Base-by-base conservation (phyloP, 2,113 vertebrate genomes). In the Eclectus roratus region DNA sequence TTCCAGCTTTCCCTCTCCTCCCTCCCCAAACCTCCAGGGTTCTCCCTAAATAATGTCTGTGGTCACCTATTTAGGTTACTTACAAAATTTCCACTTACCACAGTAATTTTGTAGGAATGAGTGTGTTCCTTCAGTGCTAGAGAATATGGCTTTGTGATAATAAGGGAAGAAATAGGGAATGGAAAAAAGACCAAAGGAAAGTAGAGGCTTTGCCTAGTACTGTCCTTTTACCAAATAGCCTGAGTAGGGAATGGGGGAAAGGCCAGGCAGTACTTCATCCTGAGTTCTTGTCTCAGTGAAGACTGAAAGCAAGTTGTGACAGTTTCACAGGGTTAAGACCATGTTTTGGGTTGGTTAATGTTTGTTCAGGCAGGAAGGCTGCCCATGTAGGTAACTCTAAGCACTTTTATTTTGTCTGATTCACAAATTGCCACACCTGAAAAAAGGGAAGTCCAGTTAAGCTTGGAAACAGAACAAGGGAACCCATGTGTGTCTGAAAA, bases 21-120 rank as follows among this genome's bases (percentile, higher is more conserved):
- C 53, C 35, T 89, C 47, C 27, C 20, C 47, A 70, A 44, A 64
- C 71, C 27, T 71, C 50, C 49, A 71, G 55, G 13, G 18, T 64
- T 95, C 85, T 85, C 76, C 85, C 78, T 93, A 84, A 94, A 72
- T 93, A 91, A 82, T 88, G 33, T 82, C 63, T 95, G 89, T 93
- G 91, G 95, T 91, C 71, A 70, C 65, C 58, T 88, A 43, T 70
- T 96, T 74, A 60, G 29, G 72, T 84, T 94, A 46, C 77, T 91
- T 88, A 68, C 74, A 63, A 81, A 91, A 52, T 94, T 95, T 91
- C 89, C 90, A 80, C 76, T 90, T 83, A 83, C 88, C 85, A 27
- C 85, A 84, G 79, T 80, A 47, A 94, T 96, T 97, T 91, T 0
- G 0, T 71, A 80, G 93, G 68, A 90, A 89, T 64, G 64, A 96